Percentiles rank a stretch among this genome's conserved stretches.
Evolutionary conservation across 1,140 invertebrate species (phyloP).

Genomic region (Melanaphis sacchari): DNA sequence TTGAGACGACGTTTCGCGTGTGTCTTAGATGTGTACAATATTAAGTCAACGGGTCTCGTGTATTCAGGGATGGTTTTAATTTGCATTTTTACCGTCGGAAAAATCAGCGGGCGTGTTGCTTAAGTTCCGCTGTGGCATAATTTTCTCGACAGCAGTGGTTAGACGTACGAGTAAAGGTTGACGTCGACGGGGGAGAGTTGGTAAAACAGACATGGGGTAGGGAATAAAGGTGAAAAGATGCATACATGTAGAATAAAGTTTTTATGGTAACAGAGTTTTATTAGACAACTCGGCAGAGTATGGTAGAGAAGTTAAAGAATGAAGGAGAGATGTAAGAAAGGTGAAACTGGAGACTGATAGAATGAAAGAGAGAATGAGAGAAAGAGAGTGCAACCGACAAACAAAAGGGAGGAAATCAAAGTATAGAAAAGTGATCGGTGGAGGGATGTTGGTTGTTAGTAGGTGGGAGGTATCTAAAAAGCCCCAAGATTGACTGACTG

Average conservation of each 20-base stretch:
- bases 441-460: not conserved
- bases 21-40: not conserved
- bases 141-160: not conserved
- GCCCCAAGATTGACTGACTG: constrained; percentile 1
- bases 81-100: not conserved
- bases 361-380: not conserved
- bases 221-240: not conserved
- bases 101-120: not conserved
- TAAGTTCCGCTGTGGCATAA: no score
- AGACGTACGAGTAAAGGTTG: not conserved
- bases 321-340: not conserved
- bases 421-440: no score
- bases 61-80: not conserved
- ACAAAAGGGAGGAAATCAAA: not conserved
- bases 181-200: not conserved
- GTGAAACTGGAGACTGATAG: not conserved
- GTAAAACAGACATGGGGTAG: not conserved
- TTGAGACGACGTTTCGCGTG: not conserved
- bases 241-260: not conserved
- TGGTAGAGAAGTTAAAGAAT: not conserved
- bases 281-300: not conserved
- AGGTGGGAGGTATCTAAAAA: not conserved
- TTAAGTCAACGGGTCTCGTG: not conserved
- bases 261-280: constrained; percentile 34
- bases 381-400: not conserved